Conservation (phyloP, 2,113 vertebrate species). For the Embiotoca jacksoni region DNA sequence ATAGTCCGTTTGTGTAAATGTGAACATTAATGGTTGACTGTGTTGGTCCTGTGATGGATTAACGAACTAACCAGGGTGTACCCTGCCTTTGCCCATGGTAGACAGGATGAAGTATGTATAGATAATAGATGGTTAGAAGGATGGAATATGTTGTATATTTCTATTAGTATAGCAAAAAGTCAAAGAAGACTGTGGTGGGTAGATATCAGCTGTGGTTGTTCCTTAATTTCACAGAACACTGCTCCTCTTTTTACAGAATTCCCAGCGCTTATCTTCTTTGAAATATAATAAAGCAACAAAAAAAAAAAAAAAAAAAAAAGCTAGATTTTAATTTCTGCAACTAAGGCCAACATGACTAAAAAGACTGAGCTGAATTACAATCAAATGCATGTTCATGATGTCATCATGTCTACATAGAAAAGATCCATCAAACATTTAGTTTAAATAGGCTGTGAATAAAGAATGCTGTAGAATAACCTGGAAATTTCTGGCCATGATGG, state of each 20-base stretch:
- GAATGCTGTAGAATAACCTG: conserved; percentile 84
- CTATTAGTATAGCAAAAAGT: neutral
- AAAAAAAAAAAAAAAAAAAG: neutral
- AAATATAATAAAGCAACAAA: neutral
- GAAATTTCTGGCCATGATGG: conserved; percentile 94
- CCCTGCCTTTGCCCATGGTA: no score
- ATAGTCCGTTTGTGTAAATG: no score
- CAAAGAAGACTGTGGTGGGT: neutral
- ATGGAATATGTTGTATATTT: neutral
- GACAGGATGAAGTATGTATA: no score
- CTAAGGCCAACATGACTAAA: neutral
- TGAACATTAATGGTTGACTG: no score
- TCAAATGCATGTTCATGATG: neutral
- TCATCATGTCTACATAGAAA: neutral
- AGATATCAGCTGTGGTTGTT: no score
- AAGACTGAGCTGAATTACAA: neutral
- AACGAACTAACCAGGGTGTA: no score
- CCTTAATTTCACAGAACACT: neutral
- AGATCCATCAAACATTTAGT: conserved; percentile 12
- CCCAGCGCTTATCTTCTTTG: no score
- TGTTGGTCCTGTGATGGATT: no score
- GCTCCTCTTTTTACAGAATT: no score
- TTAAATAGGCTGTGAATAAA: conserved; percentile 12
- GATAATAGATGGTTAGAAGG: no score
- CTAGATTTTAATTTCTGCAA: neutral